Evolutionary conservation across 2,888 invertebrate species (phyloP).

Genomic region (Caenorhabditis sp.): DNA sequence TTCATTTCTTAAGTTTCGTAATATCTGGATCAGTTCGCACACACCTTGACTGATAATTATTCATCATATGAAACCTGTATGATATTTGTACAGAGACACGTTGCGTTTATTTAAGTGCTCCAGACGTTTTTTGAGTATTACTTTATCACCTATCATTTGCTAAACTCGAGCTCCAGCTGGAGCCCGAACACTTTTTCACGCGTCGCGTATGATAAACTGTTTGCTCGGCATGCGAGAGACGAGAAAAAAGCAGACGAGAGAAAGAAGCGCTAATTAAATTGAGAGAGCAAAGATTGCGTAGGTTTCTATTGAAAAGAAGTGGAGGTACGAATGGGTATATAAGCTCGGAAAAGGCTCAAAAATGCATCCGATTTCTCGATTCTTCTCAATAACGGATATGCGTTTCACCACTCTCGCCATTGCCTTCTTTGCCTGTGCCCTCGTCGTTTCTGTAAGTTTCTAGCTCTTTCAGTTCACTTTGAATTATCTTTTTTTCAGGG

Average conservation of each 20-base stretch:
- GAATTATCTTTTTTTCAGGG: conserved; percentile 8
- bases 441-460: conserved; percentile 39
- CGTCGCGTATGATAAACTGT: conserved; percentile 34
- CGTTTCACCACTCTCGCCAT: conserved; percentile 33
- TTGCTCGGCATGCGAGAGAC: conserved; percentile 23
- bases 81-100: no score
- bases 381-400: conserved; percentile 24
- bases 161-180: no score
- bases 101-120: no score
- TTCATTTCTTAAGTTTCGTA: background rate
- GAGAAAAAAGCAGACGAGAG: no score
- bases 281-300: background rate
- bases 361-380: conserved; percentile 13
- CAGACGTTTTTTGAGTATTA: no score
- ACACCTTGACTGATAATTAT: conserved; percentile 37
- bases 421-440: conserved; percentile 40
- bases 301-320: conserved; percentile 1
- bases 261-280: no score
- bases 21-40: no score
- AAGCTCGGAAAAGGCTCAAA: background rate
- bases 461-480: background rate
- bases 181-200: conserved; percentile 46
- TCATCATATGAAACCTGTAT: conserved; percentile 26
- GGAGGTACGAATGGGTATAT: conserved; percentile 8
- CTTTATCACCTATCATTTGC: no score